Percentiles rank a stretch among this genome's conserved stretches.
Evolutionary conservation across 2,113 vertebrate genomes (phyloP).

Genomic region (Cyprinus carpio): DNA sequence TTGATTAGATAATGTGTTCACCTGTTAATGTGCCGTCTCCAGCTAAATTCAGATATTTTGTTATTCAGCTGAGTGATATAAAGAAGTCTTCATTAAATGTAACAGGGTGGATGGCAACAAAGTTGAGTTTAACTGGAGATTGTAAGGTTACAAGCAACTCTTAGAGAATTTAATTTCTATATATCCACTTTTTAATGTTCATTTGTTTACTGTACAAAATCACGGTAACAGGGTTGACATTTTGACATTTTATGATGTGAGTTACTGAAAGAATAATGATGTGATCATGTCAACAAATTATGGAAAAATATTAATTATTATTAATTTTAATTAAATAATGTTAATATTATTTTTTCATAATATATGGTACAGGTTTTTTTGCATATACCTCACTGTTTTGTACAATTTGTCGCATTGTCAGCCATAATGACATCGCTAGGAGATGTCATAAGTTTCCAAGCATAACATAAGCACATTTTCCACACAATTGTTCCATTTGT

Average conservation of each 20-base stretch:
- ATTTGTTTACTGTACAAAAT: not conserved
- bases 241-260: too few relatives aligned
- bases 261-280: too few relatives aligned
- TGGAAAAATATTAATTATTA: too few relatives aligned
- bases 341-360: too few relatives aligned
- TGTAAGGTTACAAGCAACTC: not conserved
- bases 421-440: not conserved
- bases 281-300: too few relatives aligned
- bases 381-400: too few relatives aligned
- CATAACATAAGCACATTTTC: not conserved
- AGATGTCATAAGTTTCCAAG: not conserved
- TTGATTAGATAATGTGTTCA: not conserved
- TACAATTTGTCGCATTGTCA: not conserved
- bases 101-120: not conserved
- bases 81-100: not conserved
- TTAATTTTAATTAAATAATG: too few relatives aligned
- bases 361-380: too few relatives aligned
- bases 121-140: not conserved
- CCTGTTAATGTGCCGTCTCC: not conserved
- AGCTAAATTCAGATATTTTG: not conserved
- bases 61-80: not conserved
- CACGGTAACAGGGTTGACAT: not conserved
- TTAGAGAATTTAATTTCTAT: not conserved
- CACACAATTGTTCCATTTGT: not conserved
- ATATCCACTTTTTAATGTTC: not conserved